A percentile compares a stretch with the other conserved stretches of the same genome.
Conservation (phyloP, 2,113 vertebrate species). For the Trachemys scripta region DNA sequence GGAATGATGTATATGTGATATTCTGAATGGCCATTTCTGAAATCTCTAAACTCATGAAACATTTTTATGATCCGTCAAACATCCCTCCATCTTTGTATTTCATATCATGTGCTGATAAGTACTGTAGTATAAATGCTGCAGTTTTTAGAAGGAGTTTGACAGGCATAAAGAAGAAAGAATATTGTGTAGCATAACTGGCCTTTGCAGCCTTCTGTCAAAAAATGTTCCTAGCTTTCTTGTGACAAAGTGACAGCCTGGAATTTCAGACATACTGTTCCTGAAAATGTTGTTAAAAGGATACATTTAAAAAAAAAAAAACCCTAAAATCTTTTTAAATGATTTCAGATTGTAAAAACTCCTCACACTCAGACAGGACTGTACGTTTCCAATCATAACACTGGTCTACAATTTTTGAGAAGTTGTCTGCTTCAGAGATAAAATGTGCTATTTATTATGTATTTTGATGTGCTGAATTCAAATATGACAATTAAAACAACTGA, state of each 20-base stretch:
- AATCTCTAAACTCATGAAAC: not conserved
- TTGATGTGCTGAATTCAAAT: too few relatives aligned
- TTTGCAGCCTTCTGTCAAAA: not conserved
- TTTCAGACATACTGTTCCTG: not conserved
- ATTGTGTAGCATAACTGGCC: fast-evolving
- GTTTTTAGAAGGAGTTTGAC: not conserved
- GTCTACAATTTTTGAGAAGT: too few relatives aligned
- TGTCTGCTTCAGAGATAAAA: too few relatives aligned
- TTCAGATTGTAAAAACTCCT: not conserved
- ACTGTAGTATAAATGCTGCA: fast-evolving
- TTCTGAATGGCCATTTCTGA: not conserved
- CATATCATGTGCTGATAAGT: fast-evolving
- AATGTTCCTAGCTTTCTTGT: fast-evolving
- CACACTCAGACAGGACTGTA: not conserved
- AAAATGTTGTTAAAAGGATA: not conserved
- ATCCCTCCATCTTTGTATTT: fast-evolving
- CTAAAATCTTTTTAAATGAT: not conserved
- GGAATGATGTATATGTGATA: not conserved
- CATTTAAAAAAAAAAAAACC: not conserved
- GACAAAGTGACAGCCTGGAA: not conserved
- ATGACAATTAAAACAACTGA: too few relatives aligned
- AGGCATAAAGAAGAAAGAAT: not conserved
- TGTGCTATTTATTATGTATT: too few relatives aligned
- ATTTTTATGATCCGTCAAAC: not conserved
- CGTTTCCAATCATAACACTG: fast-evolving